Base-by-base conservation (phyloP, 53 echinoderm and acorn worm species). In the Pentamera pediparva region DNA sequence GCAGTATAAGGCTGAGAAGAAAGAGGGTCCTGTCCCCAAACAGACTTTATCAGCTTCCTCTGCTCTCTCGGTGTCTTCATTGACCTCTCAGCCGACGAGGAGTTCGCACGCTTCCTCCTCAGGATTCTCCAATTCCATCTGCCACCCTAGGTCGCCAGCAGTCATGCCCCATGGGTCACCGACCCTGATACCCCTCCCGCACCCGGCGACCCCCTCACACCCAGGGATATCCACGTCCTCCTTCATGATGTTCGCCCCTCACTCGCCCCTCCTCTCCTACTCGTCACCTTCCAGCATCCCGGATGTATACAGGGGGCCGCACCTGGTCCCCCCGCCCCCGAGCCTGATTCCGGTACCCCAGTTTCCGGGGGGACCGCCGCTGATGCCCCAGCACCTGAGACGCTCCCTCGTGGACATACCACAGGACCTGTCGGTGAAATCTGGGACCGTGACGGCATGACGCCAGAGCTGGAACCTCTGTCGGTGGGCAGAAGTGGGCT, bases 391-490 rank as follows among this genome's bases (percentile, higher is more conserved):
- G 27, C 70, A 70, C 17, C 2, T 70, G 12, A 80, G 84, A 39
- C 53, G 70, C 49, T 61, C 80, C 30, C 61, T 33, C 2, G 45
- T 84, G 9, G 93, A 93, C 37, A 84, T 89, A 78, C 93, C 93
- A 32, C 93, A 93, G 59, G 93, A 93, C 49, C 75, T 93, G 49
- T 90, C 89, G 37, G 74, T 93, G 86, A 93, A 93, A 75, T 88
- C 93, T 7, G 93, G 83, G 30, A 89, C 93, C 13, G 93, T 93
- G 35, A 87, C 93, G 8, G 92, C 92, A 41, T 92, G 84, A 84
- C 80, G 24, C 55, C 15, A n/a, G n/a, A n/a, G n/a, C n/a, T n/a
- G n/a, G n/a, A n/a, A n/a, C n/a, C n/a, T n/a, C n/a, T n/a, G n/a
- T n/a, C n/a, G n/a, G n/a, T n/a, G n/a, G n/a, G n/a, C n/a, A n/a